phyloP scores from a whole-genome alignment of 2,113 vertebrate species.

The Craseonycteris thonglongyai region DNA sequence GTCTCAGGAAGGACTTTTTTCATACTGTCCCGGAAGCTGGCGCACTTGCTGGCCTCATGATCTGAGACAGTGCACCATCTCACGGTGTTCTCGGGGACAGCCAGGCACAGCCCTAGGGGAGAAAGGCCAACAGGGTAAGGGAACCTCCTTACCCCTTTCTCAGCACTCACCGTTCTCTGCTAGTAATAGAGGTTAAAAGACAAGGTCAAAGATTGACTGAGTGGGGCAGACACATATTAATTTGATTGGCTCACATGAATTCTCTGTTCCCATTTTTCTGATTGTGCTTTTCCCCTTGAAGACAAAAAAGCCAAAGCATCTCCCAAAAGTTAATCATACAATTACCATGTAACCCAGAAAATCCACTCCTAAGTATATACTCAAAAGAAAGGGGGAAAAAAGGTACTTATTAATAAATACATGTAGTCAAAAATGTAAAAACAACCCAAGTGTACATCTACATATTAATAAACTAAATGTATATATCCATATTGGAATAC shows the following conservation, averaged over 20 bases:
- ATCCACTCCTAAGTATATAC: not conserved
- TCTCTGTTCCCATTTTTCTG: not conserved
- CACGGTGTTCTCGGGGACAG: slow-evolving; percentile 63
- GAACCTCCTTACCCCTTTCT: not conserved
- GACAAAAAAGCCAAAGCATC: not conserved
- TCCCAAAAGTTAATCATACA: not conserved
- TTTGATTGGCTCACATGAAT: not conserved
- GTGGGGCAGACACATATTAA: not conserved
- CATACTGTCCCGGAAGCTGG: slow-evolving; percentile 51
- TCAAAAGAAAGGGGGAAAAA: not conserved
- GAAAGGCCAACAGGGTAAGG: not conserved
- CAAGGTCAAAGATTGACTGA: not conserved
- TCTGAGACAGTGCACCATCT: slow-evolving; percentile 79
- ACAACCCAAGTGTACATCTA: not conserved
- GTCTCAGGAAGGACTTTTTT: not conserved
- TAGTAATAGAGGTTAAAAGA: not conserved
- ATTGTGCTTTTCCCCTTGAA: not conserved
- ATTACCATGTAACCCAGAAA: not conserved
- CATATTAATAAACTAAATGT: not conserved
- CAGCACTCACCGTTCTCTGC: not conserved
- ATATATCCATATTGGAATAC: not conserved
- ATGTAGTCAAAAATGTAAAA: not conserved
- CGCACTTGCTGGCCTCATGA: slow-evolving; percentile 76
- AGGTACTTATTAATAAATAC: not conserved
- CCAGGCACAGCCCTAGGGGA: slow-evolving; percentile 75